Conservation (phyloP, 2,888 invertebrate genomes). For the Scaptomyza polygonia region DNA sequence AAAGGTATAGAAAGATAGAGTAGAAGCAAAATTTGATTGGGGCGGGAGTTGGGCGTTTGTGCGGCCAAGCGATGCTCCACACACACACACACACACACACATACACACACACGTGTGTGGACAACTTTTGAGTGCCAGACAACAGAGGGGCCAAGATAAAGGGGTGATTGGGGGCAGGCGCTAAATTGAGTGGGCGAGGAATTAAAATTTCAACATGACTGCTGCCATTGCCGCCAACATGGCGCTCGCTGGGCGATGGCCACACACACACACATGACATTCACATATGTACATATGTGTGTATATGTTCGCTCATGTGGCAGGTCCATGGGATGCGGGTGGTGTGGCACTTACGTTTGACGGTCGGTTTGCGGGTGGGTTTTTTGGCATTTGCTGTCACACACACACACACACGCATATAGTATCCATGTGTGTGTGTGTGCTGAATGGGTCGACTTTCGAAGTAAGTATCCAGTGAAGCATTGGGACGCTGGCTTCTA, state of each 20-base stretch:
- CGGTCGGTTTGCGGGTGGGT: constrained; percentile 64
- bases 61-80: constrained; percentile 53
- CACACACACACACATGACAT: constrained; percentile 36
- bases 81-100: constrained; percentile 25
- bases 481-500: constrained; percentile 69
- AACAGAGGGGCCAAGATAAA: constrained; percentile 29
- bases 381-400: constrained; percentile 78
- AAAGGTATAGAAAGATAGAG: constrained; percentile 13
- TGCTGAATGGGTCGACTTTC: constrained; percentile 63
- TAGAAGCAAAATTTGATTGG: constrained; percentile 10
- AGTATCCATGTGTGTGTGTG: constrained; percentile 27
- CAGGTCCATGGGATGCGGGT: constrained; percentile 43
- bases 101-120: constrained; percentile 33
- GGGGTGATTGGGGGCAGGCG: constrained; percentile 4
- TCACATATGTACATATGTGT: constrained; percentile 25
- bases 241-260: constrained; percentile 63
- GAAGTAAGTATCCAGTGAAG: constrained; percentile 71
- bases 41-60: constrained; percentile 34
- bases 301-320: constrained; percentile 40
- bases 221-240: constrained; percentile 72
- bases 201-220: constrained; percentile 83
- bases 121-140: constrained; percentile 75
- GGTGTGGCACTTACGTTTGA: constrained; percentile 34
- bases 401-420: constrained; percentile 27
- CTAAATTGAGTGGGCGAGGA: constrained; percentile 83